Base-by-base conservation (phyloP, 2,797 vertebrate genomes). In the Pterois miles region DNA sequence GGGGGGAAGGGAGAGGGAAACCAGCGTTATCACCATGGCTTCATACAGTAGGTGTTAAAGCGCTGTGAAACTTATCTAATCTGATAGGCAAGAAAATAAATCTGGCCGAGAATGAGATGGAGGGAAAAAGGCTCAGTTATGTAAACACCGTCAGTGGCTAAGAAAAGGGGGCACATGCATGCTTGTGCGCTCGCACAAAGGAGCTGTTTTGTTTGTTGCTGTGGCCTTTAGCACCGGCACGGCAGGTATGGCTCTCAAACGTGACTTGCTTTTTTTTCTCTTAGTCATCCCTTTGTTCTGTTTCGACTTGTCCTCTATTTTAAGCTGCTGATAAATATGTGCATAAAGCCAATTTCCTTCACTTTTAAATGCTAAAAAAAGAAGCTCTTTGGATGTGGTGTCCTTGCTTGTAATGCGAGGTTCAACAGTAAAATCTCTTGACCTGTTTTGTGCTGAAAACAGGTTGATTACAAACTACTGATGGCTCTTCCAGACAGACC, bases 31-130 rank as follows among this genome's bases (percentile, higher is more conserved):
- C 88, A 78, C 71, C 59, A 60, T 78, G 36, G 34, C 82, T 81
- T 92, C 80, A 87, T 88, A 80, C 91, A 87, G 92, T 92, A 94
- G 93, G 94, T 93, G 93, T 94, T 91, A 93, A 94, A 94, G 82
- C 27, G 27, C 79, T 74, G 91, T 92, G 85, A 90, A 85, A 86
- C 82, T 92, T 93, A 93, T 94, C 92, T 92, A 62, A 95, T 95
- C 92, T 93, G 93, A 96, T 94, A 91, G 86, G 75, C 9, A 73
- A 62, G 77, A 83, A 89, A 91, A 92, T 74, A 87, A 90, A 91
- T 90, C 78, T 84, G 83, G 50, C 81, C 67, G 80, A 82, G 82
- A 84, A 86, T 71, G 76, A 87, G 79, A 85, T 71, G 72, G 64
- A 86, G 86, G 56, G 76, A 84, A 77, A 88, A 79, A 73, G 59